Percentiles rank a stretch among this genome's conserved stretches.
These are phyloP conservation scores for Galleria mellonella DNA, from an alignment of 1,140 invertebrate species.

Conservation along the genomic window DNA sequence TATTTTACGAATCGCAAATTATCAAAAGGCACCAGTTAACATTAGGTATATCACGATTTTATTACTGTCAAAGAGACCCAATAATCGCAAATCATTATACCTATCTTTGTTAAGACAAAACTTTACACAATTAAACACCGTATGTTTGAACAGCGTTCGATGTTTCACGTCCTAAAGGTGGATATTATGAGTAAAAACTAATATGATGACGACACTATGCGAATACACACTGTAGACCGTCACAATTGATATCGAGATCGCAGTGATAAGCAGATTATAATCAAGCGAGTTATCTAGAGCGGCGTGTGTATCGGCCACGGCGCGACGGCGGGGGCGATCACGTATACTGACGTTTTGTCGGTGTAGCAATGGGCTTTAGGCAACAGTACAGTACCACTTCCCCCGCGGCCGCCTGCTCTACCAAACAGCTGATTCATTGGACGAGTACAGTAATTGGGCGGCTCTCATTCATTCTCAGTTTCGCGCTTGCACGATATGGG, in stretches of 20 bases:
- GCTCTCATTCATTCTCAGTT: slow-evolving; percentile 1
- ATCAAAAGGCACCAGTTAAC: not conserved
- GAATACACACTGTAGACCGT: slow-evolving; percentile 3
- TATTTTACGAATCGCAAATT: not conserved
- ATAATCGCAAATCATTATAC: not conserved
- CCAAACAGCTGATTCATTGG: slow-evolving; percentile 59
- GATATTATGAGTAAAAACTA: slow-evolving; percentile 1
- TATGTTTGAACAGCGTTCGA: not conserved
- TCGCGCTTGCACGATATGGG: not conserved
- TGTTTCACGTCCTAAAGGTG: not conserved
- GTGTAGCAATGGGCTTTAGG: slow-evolving; percentile 20
- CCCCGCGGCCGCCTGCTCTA: slow-evolving; percentile 24
- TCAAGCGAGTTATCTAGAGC: slow-evolving; percentile 14
- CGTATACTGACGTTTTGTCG: slow-evolving; percentile 43
- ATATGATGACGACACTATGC: slow-evolving; percentile 9
- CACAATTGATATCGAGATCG: slow-evolving; percentile 11
- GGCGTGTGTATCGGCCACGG: slow-evolving; percentile 27
- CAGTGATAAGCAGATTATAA: slow-evolving; percentile 17
- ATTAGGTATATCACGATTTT: not conserved
- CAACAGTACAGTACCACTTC: slow-evolving; percentile 22
- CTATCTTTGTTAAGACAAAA: not conserved
- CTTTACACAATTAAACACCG: not conserved
- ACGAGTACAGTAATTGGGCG: not conserved
- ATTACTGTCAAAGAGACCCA: slow-evolving; percentile 24
- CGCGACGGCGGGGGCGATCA: slow-evolving; percentile 14